Percentiles rank a stretch among this genome's conserved stretches.
phyloP scores from a whole-genome alignment of 2,113 vertebrate genomes.

The Melanerpes aurifrons region DNA sequence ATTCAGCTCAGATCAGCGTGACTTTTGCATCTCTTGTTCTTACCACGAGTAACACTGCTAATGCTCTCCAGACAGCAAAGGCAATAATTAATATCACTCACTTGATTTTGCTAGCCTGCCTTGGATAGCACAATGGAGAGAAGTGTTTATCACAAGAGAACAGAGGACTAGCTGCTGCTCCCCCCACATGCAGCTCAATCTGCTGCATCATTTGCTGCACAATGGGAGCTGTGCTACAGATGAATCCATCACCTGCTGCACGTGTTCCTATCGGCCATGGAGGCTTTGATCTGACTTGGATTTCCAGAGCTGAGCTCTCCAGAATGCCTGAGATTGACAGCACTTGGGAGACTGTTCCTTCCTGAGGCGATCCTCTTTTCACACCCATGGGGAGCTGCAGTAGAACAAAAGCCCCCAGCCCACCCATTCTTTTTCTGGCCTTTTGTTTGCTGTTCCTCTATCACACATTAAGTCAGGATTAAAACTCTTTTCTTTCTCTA shows the following conservation, averaged over 20 bases:
- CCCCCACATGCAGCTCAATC: background rate
- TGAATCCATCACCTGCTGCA: background rate
- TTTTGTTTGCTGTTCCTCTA: background rate
- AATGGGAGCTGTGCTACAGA: background rate
- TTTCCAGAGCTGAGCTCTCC: background rate
- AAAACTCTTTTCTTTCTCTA: background rate
- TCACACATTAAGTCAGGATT: background rate
- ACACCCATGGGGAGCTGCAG: background rate
- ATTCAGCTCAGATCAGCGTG: background rate
- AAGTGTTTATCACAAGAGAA: background rate
- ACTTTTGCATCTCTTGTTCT: constrained; percentile 3
- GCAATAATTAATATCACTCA: background rate
- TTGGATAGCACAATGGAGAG: background rate
- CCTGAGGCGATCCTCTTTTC: background rate
- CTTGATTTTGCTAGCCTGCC: background rate
- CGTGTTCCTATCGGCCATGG: background rate
- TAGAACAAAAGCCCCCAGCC: background rate
- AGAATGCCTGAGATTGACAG: background rate
- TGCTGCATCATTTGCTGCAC: background rate
- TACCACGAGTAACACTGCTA: background rate
- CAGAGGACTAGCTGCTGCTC: background rate
- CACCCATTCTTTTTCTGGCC: background rate
- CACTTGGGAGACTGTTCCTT: background rate
- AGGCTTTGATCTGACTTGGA: background rate
- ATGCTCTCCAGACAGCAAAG: background rate